phyloP scores from a whole-genome alignment of 2,797 vertebrate genomes.

The Periparus ater region DNA sequence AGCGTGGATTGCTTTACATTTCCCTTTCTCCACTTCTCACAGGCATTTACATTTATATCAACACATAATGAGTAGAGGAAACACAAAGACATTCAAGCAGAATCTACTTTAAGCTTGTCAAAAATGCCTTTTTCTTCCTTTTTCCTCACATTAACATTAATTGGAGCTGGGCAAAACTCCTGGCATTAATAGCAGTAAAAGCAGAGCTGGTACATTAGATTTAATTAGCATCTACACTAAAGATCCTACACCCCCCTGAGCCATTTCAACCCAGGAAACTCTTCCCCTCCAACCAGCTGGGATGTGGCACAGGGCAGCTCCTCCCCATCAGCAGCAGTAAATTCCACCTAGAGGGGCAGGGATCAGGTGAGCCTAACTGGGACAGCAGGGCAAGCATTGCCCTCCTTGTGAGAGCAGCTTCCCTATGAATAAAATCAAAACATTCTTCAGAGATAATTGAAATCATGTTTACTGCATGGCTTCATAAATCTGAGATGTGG shows the following conservation, averaged over 20 bases:
- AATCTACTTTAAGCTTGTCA: conserved; percentile 45
- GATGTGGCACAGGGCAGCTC: background rate
- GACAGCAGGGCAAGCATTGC: background rate
- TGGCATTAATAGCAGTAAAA: conserved; percentile 10
- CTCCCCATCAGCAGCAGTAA: background rate
- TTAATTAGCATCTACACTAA: conserved; percentile 37
- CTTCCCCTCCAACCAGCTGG: background rate
- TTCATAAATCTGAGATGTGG: background rate
- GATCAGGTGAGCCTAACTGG: background rate
- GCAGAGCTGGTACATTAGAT: background rate
- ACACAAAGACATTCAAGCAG: conserved; percentile 44
- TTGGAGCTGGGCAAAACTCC: conserved; percentile 21
- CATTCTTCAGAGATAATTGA: background rate
- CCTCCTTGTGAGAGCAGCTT: background rate
- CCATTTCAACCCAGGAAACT: background rate
- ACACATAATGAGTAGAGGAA: conserved; percentile 50
- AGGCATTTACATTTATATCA: conserved; percentile 68
- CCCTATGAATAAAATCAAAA: conserved; percentile 16
- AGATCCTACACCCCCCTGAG: background rate
- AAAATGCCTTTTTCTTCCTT: background rate
- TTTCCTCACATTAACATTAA: conserved; percentile 16
- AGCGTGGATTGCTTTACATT: conserved; percentile 65
- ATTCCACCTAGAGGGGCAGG: background rate
- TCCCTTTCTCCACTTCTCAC: conserved; percentile 48
- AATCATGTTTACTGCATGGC: conserved; percentile 33